Evolutionary conservation across 2,113 vertebrate genomes (phyloP).

Genomic region (Ascaphus truei): DNA sequence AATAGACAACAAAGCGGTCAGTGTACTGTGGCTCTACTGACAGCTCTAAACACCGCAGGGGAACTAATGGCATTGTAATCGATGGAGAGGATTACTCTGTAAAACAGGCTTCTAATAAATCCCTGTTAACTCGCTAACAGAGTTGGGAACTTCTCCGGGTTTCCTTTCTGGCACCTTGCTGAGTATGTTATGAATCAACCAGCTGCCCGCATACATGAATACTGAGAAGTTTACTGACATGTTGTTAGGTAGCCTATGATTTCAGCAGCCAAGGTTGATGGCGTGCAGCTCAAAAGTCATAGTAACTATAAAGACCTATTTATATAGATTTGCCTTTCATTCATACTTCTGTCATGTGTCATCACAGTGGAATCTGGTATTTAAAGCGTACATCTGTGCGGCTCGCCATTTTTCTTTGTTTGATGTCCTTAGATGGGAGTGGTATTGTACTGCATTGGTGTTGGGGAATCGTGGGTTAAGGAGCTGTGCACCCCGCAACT

Average conservation of each 20-base stretch:
- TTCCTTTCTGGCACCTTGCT: background rate
- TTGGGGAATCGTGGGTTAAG: too few species aligned
- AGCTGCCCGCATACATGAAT: background rate
- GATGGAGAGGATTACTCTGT: conserved; percentile 8
- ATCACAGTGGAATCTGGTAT: background rate
- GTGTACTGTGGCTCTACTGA: background rate
- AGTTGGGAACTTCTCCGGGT: background rate
- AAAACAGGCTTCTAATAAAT: conserved; percentile 20
- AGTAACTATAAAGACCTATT: background rate
- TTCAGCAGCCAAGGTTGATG: background rate
- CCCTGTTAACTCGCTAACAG: background rate
- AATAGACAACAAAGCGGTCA: background rate
- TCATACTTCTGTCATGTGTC: background rate
- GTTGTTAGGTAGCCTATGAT: conserved; percentile 4
- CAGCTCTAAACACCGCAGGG: background rate
- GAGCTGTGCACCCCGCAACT: too few species aligned
- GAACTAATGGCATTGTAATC: conserved; percentile 19
- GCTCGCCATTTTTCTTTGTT: too few species aligned
- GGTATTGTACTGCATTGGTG: background rate
- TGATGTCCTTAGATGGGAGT: too few species aligned
- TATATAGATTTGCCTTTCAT: background rate
- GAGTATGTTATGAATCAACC: background rate
- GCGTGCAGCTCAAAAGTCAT: background rate
- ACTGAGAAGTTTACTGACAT: background rate
- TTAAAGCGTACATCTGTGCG: background rate